Evolutionary conservation across 2,888 invertebrate genomes (phyloP), one percentile per base, ranked within the genome.

Genomic region (Cheilosia impressa): DNA sequence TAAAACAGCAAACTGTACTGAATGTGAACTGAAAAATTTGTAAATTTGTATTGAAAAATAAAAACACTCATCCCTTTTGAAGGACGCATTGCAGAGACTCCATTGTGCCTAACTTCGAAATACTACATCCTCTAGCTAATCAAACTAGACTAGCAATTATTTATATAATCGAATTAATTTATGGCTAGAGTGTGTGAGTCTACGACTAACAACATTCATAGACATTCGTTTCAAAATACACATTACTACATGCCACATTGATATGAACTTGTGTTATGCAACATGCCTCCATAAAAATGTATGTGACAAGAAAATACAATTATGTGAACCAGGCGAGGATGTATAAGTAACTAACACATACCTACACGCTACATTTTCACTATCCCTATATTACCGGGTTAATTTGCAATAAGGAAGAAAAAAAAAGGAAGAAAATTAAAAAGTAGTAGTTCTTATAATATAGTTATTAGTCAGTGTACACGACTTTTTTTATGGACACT

Each of bases 231-330:
- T 45, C 17, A 15, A n/a, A 45, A 45, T 45, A 6, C 45, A 17
- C 43, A 19, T 50, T 38, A 41, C 41, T 45, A 10, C 45, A 41
- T 15, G 41, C 19, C 58, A n/a, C 60, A 24, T 43, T 24, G 38
- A 73, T 57, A 66, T 41, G 7, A 47, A 27, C 38, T 31, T 4
- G 13, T 55, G n/a, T 55, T 22, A 62, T 71, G 57, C 38, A 60
- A 19, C 50, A 34, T 58, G 34, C 41, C 34, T 50, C 52, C 58
- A 77, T 65, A 41, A 63, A 43, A 71, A 65, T 52, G 34, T 43
- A 57, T 63, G 41, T 34, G 65, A 65, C 79, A 79, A 72, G 79
- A 66, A 72, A 79, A 79, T 52, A 72, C 58, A 72, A 79, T 79
- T 79, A 79, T 60, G 58, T n/a, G 50, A 60, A 60, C 72, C 62